Evolutionary conservation across 2,113 vertebrate species (phyloP).

Genomic region (Sylvia atricapilla): DNA sequence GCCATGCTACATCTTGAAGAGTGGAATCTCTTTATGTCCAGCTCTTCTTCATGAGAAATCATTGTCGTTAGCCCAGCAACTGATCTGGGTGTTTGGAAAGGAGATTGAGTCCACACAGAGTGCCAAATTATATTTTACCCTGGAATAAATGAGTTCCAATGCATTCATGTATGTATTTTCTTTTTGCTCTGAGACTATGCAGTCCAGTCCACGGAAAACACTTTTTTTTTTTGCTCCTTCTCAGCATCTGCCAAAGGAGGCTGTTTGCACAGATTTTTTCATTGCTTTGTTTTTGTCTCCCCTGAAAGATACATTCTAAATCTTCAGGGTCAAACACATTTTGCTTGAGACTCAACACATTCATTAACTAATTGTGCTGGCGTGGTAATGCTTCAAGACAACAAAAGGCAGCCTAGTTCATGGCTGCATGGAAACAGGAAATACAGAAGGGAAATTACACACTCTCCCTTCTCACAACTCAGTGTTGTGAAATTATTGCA

Average conservation of each 20-base stretch:
- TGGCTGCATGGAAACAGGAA: neutral
- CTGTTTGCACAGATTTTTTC: neutral
- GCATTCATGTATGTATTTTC: neutral
- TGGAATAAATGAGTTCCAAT: neutral
- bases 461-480: rapidly evolving
- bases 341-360: neutral
- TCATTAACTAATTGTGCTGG: constrained; percentile 30
- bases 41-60: neutral
- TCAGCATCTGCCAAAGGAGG: neutral
- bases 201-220: neutral
- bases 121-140: neutral
- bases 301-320: neutral
- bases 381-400: neutral
- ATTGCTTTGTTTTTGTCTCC: neutral
- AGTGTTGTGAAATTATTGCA: neutral
- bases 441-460: neutral
- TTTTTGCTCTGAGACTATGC: neutral
- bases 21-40: neutral
- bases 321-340: neutral
- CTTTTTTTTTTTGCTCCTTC: neutral
- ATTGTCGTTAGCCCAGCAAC: neutral
- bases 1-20: neutral
- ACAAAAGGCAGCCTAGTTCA: neutral
- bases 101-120: neutral
- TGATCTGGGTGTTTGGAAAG: neutral